Conservation (phyloP, 1,140 invertebrate species). For the Rhopalosiphum padi region DNA sequence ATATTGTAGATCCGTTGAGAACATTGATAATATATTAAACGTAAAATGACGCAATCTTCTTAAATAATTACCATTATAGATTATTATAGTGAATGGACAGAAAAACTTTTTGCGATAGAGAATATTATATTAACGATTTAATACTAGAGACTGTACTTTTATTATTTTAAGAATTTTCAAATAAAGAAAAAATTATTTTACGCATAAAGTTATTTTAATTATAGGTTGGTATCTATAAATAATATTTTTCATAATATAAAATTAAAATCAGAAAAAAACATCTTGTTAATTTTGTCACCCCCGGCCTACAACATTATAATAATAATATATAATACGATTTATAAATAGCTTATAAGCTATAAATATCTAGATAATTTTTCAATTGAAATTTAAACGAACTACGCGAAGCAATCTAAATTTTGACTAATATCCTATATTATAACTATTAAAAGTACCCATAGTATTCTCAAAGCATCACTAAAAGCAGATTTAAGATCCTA, state of each 20-base stretch:
- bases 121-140: background rate
- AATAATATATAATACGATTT: background rate
- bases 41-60: too few relatives aligned
- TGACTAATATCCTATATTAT: background rate
- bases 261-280: too few relatives aligned
- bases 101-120: background rate
- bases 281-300: too few relatives aligned
- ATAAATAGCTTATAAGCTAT: background rate
- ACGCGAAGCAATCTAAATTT: background rate
- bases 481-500: background rate
- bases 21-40: too few relatives aligned
- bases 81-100: background rate
- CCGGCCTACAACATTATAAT: background rate
- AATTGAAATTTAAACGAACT: background rate
- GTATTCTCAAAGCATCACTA: background rate
- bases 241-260: too few relatives aligned
- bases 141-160: background rate
- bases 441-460: background rate
- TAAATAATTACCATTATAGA: too few relatives aligned
- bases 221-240: too few relatives aligned
- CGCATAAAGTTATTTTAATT: background rate
- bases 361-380: background rate
- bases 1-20: background rate
- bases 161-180: background rate
- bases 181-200: background rate